These are phyloP conservation scores for Netelia melanura DNA, from an alignment of 2,888 invertebrate species.

Conservation along the genomic window DNA sequence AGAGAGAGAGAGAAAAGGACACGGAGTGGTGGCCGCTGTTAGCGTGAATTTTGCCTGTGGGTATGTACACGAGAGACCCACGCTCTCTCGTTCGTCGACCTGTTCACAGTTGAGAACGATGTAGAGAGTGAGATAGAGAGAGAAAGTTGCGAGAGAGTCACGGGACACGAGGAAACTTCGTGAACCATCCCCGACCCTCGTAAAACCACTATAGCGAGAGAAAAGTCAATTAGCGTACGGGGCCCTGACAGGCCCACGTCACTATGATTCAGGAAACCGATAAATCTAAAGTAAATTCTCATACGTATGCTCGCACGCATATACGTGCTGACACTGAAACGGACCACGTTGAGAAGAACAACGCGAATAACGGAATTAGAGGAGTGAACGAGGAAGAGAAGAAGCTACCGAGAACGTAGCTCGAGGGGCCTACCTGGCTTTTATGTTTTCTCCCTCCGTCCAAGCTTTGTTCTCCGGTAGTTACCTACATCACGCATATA, in stretches of 20 bases:
- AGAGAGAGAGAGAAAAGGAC: not conserved
- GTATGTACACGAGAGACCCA: conserved; percentile 37
- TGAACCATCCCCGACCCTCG: conserved; percentile 30
- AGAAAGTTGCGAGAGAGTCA: conserved; percentile 9
- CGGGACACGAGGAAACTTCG: conserved; percentile 43
- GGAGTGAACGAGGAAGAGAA: conserved; percentile 19
- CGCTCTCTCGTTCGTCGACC: conserved; percentile 38
- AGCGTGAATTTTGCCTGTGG: conserved; percentile 49
- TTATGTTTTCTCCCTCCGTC: conserved; percentile 20
- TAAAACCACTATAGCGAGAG: conserved; percentile 65
- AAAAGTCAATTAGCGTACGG: conserved; percentile 79
- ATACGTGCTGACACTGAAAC: not conserved
- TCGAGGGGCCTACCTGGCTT: conserved; percentile 14
- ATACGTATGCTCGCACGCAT: conserved; percentile 6
- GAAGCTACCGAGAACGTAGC: conserved; percentile 30
- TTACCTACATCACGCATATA: not conserved
- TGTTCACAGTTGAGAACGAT: conserved; percentile 7
- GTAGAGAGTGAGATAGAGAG: not conserved
- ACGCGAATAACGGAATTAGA: conserved; percentile 15
- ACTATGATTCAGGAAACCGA: conserved; percentile 78
- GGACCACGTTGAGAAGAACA: conserved; percentile 12
- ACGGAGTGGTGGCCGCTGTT: conserved; percentile 29
- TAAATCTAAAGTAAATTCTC: conserved; percentile 74
- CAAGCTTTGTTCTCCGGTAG: not conserved
- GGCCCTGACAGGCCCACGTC: conserved; percentile 74